These are phyloP conservation scores for Stichodactyla helianthus DNA, from an alignment of 64 coral and sea anemone species.

Conservation along the genomic window DNA sequence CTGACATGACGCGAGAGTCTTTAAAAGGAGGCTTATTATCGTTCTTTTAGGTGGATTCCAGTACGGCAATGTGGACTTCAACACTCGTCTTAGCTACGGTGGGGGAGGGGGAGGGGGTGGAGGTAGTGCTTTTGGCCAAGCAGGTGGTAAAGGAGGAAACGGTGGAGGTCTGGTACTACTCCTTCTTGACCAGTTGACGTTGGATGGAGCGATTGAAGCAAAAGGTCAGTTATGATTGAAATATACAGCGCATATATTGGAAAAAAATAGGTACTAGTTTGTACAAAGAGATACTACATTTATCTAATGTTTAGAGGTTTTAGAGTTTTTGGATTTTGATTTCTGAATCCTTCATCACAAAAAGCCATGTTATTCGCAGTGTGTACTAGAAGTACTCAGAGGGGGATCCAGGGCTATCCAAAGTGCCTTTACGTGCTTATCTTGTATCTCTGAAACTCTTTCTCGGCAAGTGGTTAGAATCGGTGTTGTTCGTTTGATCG, in stretches of 20 bases:
- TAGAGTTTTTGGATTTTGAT: no score
- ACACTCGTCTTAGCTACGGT: constrained; percentile 35
- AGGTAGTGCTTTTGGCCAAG: background rate
- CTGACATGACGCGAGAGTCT: no score
- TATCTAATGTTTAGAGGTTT: no score
- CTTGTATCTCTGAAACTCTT: no score
- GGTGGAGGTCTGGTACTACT: constrained; percentile 44
- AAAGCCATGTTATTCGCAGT: no score
- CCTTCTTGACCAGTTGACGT: constrained; percentile 21
- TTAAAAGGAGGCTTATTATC: constrained; percentile 20
- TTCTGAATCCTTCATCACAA: no score
- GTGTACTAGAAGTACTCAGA: background rate
- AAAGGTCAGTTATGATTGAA: constrained; percentile 23
- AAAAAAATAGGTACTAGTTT: no score
- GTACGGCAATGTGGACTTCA: constrained; percentile 32
- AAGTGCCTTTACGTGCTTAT: no score
- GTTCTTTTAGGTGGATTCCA: constrained; percentile 35
- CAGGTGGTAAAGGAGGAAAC: constrained; percentile 34
- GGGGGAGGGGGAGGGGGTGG: constrained; percentile 44
- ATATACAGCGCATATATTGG: background rate
- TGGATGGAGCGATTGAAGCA: constrained; percentile 21
- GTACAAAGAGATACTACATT: no score
- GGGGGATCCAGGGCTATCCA: no score
- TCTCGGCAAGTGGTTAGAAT: no score
- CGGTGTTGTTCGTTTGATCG: no score